Evolutionary conservation across 2,113 vertebrate species (phyloP).

Genomic region (Apeltes quadracus): DNA sequence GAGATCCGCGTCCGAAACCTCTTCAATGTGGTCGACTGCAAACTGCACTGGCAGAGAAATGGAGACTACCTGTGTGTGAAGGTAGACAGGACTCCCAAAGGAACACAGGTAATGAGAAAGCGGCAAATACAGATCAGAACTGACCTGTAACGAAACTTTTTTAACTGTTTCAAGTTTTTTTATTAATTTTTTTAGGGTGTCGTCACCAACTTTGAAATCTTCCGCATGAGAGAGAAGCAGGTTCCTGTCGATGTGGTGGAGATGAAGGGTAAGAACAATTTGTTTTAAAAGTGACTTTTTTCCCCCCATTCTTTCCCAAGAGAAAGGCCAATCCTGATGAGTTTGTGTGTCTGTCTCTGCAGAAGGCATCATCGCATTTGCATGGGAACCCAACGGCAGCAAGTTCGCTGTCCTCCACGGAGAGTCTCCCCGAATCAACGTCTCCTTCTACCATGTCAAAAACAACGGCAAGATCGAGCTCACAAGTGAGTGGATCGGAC

Average conservation of each 20-base stretch:
- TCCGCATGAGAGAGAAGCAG: conserved; percentile 98
- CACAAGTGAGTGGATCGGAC: conserved; percentile 85
- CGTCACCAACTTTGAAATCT: conserved; percentile 99
- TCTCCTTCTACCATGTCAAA: conserved; percentile 97
- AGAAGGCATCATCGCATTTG: conserved; percentile 98
- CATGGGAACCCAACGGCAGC: conserved; percentile 98
- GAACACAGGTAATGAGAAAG: conserved; percentile 86
- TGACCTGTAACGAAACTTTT: neutral
- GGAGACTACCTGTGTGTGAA: conserved; percentile 98
- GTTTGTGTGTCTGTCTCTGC: conserved; percentile 15
- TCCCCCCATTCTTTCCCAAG: neutral
- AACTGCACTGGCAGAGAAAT: conserved; percentile 98
- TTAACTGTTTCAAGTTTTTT: no score
- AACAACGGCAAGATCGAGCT: conserved; percentile 98
- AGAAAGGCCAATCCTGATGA: neutral
- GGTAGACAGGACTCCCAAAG: conserved; percentile 96
- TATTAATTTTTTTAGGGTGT: conserved; percentile 91
- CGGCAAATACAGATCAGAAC: neutral
- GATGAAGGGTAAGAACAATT: conserved; percentile 89
- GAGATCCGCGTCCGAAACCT: conserved; percentile 96
- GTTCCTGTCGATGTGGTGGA: conserved; percentile 98
- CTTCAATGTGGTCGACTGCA: conserved; percentile 97
- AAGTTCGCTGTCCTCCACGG: conserved; percentile 98
- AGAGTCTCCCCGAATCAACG: conserved; percentile 91
- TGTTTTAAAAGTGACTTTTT: no score